A percentile compares a stretch with the other conserved stretches of the same genome.
Evolutionary conservation across 2,797 vertebrate species (phyloP).

Genomic region (Chiloscyllium punctatum): DNA sequence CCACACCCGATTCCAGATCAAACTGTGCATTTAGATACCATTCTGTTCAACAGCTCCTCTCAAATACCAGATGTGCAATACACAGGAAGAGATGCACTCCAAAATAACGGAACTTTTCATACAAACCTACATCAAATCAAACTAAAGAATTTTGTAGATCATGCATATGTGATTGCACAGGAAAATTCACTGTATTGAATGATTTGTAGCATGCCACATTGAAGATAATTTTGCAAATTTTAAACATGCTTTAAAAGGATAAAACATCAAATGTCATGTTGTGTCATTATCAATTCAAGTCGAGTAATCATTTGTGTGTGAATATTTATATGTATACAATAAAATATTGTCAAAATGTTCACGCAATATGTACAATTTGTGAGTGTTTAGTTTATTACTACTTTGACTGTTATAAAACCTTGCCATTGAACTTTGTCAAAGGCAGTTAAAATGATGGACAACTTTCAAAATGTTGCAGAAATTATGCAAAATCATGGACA

Average conservation of each 20-base stretch:
- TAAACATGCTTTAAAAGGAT: neutral
- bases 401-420: neutral
- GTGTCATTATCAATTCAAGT: neutral
- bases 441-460: neutral
- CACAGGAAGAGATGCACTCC: neutral
- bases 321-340: neutral
- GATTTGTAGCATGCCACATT: neutral
- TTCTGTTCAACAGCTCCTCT: neutral
- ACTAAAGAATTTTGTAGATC: neutral
- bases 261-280: neutral
- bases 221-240: neutral
- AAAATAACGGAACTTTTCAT: neutral
- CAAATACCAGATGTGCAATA: neutral
- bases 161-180: neutral
- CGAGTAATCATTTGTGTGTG: neutral
- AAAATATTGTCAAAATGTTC: conserved; percentile 7
- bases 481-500: neutral
- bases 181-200: neutral
- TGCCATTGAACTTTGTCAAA: neutral
- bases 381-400: neutral
- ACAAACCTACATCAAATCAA: neutral
- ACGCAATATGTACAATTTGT: neutral
- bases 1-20: neutral
- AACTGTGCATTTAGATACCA: neutral
- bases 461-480: conserved; percentile 24